Evolutionary conservation across 2,113 vertebrate species (phyloP).

Genomic region (Mormyrus lacerda): DNA sequence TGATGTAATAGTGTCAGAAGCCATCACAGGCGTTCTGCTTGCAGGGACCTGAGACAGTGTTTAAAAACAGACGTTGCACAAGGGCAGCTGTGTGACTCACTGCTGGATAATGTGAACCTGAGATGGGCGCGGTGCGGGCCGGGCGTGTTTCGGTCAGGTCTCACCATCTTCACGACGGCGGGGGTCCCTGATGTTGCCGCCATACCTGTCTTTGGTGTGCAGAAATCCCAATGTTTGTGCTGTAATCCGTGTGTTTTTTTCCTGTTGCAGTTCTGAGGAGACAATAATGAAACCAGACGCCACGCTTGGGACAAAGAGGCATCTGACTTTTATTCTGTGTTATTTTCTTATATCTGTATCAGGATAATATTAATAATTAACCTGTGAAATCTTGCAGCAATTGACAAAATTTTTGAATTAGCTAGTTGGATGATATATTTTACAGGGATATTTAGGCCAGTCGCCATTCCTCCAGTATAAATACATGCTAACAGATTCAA

Average conservation of each 20-base stretch:
- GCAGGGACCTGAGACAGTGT: background rate
- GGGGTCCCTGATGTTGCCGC: background rate
- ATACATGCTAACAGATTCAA: background rate
- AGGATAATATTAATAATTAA: background rate
- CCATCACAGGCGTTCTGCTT: background rate
- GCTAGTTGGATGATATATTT: background rate
- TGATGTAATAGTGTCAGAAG: background rate
- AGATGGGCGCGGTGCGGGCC: background rate
- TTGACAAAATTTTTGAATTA: background rate
- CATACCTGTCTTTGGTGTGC: background rate
- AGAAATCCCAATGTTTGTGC: background rate
- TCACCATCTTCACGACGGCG: background rate
- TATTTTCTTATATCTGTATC: background rate
- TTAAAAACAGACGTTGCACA: background rate
- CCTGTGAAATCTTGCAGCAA: background rate
- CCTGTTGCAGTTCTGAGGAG: constrained; percentile 13
- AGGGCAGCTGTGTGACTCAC: background rate
- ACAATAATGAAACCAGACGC: background rate
- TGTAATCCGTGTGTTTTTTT: background rate
- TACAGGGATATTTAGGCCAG: background rate
- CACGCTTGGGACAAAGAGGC: background rate
- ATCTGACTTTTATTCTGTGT: background rate
- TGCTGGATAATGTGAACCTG: background rate
- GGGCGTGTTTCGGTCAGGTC: background rate
- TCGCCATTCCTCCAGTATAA: background rate